Percentiles rank a stretch among this genome's conserved stretches.
Conservation (phyloP, 1,140 invertebrate genomes). For the Pentalonia nigronervosa region DNA sequence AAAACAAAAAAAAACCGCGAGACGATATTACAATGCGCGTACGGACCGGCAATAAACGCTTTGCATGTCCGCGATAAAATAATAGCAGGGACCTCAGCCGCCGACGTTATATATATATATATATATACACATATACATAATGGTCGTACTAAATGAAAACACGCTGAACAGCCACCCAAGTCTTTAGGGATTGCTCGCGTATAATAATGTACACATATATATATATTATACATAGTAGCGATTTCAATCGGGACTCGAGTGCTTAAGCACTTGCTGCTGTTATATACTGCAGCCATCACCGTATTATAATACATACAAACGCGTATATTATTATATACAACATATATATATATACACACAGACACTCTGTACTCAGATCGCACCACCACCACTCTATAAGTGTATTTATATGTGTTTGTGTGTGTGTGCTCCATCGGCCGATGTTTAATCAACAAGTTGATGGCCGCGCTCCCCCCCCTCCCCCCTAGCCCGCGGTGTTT, state of each 20-base stretch:
- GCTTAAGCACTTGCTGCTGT: background rate
- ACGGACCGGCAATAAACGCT: conserved; percentile 21
- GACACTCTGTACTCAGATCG: background rate
- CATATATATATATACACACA: background rate
- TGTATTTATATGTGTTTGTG: background rate
- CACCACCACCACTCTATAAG: background rate
- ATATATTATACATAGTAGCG: background rate
- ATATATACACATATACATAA: background rate
- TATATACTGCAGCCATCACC: background rate
- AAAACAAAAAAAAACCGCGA: background rate
- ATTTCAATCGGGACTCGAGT: conserved; percentile 31
- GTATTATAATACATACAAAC: background rate
- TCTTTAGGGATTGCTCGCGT: background rate
- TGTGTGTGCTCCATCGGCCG: background rate
- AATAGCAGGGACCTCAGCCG: background rate
- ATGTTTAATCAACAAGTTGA: conserved; percentile 57
- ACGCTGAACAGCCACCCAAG: background rate
- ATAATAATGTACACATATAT: background rate
- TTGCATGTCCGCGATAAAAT: conserved; percentile 1
- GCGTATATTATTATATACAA: background rate
- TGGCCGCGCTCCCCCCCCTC: conserved; percentile 2
- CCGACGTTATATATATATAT: background rate
- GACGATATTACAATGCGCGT: background rate
- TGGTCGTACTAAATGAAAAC: background rate
- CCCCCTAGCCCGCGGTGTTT: conserved; percentile 19